Base-by-base conservation (phyloP, 1,140 invertebrate species). In the Littorina saxatilis region DNA sequence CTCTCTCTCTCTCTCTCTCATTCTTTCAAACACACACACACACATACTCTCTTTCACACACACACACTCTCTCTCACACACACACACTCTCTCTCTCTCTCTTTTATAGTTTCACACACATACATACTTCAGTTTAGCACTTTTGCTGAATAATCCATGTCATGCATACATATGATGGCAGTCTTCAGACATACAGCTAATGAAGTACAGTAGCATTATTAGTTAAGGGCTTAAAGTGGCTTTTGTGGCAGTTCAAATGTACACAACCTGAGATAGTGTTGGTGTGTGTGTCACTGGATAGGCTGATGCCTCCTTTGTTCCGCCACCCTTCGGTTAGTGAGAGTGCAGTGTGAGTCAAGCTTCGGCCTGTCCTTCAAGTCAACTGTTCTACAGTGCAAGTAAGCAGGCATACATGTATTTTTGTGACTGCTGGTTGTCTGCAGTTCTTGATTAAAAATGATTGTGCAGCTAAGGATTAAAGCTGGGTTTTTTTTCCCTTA, bases 241-340 rank as follows among this genome's bases (percentile, higher is more conserved):
- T 37, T 37, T 13, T 37, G 9, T 9, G 27, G 63, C 37, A 7
- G 20, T 61, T 9, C n/a, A 23, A 61, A 20, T 7, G 15, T 43
- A 35, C 68, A 37, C 32, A 27, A 27, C 23, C 3, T 29, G 4
- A 63, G 35, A 27, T 27, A 9, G 20, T 73, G 0, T 73, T 7
- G 47, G 70, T 73, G 40, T 73, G 40, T 73, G 63, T 68, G 63
- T 68, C 27, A 35, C 5, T 68, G 63, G 76, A 32, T 78, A 78
- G 76, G 55, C 76, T 78, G 76, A 78, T 78, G 76, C 76, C 76
- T 11, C 76, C 76, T 9, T 39, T 78, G 76, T 78, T 78, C 58
- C 76, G 58, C 50, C 76, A 78, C n/a, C 66, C 76, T 20, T 78
- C 76, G 11, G 76, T 78, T 32, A 78, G 76, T 78, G 76, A 78